Conservation (phyloP, 2,888 invertebrate genomes). For the Schrankia costaestrigalis region DNA sequence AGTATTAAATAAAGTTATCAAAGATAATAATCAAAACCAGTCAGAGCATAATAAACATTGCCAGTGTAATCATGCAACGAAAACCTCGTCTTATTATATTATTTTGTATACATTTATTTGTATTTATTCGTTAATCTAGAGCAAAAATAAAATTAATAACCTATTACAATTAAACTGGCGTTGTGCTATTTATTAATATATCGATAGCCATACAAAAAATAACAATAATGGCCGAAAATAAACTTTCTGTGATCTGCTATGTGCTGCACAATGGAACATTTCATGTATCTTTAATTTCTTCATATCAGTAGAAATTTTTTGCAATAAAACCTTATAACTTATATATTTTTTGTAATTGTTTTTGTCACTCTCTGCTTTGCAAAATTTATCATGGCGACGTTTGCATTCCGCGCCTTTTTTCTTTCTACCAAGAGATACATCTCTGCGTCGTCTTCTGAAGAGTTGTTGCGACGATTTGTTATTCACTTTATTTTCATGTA, state of each 20-base stretch:
- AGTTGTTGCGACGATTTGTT: background rate
- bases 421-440: constrained; percentile 2
- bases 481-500: background rate
- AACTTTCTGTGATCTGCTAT: constrained; percentile 3
- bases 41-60: constrained; percentile 13
- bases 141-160: no score
- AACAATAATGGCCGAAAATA: constrained; percentile 1
- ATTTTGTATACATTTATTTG: no score
- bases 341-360: constrained; percentile 7
- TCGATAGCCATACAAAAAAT: constrained; percentile 1
- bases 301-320: constrained; percentile 11
- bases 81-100: constrained; percentile 9
- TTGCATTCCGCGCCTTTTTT: constrained; percentile 1
- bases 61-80: constrained; percentile 21
- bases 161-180: no score
- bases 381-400: no score
- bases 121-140: no score
- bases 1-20: constrained; percentile 18
- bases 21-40: constrained; percentile 7
- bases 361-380: constrained; percentile 2
- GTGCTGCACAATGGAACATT: constrained; percentile 11
- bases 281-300: constrained; percentile 11
- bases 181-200: constrained; percentile 3
- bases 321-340: constrained; percentile 12
- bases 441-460: constrained; percentile 7